Evolutionary conservation across 2,888 invertebrate species (phyloP).

Genomic region (Seira musarum): DNA sequence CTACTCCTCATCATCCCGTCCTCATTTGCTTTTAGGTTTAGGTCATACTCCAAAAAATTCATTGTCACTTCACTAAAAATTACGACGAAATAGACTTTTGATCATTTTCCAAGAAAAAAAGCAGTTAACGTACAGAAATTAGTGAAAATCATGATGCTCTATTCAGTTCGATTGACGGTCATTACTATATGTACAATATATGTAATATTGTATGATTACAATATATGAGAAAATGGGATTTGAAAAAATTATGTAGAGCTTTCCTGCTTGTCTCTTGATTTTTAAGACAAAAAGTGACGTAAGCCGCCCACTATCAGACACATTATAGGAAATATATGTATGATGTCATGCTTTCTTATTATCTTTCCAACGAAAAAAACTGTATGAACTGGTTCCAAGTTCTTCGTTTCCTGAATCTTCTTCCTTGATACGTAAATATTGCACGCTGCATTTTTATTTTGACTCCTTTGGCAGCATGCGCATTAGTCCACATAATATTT

Average conservation of each 20-base stretch:
- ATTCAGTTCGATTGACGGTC: no score
- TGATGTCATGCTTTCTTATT: conserved; percentile 15
- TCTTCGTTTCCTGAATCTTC: conserved; percentile 11
- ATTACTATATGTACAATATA: no score
- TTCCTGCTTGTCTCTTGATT: background rate
- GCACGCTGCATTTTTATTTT: background rate
- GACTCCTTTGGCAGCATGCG: background rate
- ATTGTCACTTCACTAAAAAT: background rate
- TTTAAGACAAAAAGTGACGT: conserved; percentile 37
- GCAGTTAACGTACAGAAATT: background rate
- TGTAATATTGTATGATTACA: no score
- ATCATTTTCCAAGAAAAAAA: conserved; percentile 2
- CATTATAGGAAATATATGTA: conserved; percentile 17
- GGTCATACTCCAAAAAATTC: background rate
- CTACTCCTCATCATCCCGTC: background rate
- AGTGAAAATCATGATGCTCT: background rate
- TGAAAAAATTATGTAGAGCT: background rate
- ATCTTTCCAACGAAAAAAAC: conserved; percentile 5
- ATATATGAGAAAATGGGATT: no score
- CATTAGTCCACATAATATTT: background rate
- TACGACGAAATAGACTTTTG: conserved; percentile 1
- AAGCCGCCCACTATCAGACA: conserved; percentile 48
- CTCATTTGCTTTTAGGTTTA: conserved; percentile 10
- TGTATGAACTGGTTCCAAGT: conserved; percentile 11
- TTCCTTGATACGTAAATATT: background rate